phyloP scores from a whole-genome alignment of 2,113 vertebrate species.

The Pachycephala philippinensis region DNA sequence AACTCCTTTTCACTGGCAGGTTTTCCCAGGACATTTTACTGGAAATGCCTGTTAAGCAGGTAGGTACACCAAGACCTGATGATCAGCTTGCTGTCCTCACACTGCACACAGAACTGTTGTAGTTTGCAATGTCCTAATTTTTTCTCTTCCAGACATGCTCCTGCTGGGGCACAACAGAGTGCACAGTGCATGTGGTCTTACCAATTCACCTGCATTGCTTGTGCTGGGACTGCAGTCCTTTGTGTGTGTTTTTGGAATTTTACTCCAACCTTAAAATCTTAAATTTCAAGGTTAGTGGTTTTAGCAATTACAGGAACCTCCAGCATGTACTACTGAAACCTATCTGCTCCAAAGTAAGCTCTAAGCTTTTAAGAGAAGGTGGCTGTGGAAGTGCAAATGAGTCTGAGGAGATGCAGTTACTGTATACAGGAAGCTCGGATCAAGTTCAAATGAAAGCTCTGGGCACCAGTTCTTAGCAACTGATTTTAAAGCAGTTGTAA shows the following conservation, averaged over 20 bases:
- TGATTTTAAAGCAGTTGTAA: conserved; percentile 50
- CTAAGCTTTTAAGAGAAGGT: conserved; percentile 46
- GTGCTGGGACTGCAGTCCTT: conserved; percentile 23
- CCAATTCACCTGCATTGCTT: neutral
- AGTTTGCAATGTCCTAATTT: neutral
- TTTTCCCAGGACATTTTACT: neutral
- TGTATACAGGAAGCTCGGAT: conserved; percentile 60
- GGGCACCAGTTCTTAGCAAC: conserved; percentile 39
- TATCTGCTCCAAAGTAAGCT: conserved; percentile 30
- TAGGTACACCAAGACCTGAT: neutral
- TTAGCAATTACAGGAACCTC: conserved; percentile 48
- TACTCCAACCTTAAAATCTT: conserved; percentile 31
- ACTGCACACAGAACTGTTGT: neutral
- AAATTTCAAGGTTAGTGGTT: conserved; percentile 49
- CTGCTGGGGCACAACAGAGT: neutral
- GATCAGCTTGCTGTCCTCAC: neutral
- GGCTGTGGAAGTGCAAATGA: conserved; percentile 34
- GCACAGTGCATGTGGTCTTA: neutral
- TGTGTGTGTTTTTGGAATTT: conserved; percentile 27
- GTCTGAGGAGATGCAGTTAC: conserved; percentile 51
- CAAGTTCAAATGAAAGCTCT: conserved; percentile 62
- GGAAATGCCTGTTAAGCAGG: neutral
- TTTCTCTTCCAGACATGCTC: neutral
- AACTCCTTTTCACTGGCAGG: neutral
- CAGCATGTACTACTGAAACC: conserved; percentile 8